Base-by-base conservation (phyloP, 2,888 invertebrate species). In the Empis livida region DNA sequence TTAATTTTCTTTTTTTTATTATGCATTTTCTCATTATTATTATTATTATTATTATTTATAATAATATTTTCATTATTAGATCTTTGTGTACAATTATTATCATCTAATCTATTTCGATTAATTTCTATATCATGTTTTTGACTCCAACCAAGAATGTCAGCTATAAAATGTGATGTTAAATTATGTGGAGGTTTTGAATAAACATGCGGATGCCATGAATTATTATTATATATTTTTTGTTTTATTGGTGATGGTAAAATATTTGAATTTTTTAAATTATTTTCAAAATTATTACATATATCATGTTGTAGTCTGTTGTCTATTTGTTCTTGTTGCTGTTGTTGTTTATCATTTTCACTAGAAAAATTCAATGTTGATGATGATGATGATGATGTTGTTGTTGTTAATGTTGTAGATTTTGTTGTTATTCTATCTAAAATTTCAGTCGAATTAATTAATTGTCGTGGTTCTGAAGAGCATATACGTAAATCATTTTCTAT, bases 121-220 rank as follows among this genome's bases (percentile, higher is more conserved):
- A 17, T 6, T 8, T 42, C 41, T 3, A 49, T 49, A 13, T 20
- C 37, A 8, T 16, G 10, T 4, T 46, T 16, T 13, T 50, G 51
- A 30, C 61, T 63, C 67, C 80, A 71, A 17, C 89, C 90, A 57
- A 94, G 73, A 55, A 93, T 93, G 63, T 92, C 86, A 54, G 85
- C 83, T 61, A 94, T 93, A 38, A 82, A 79, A 67, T 91, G 89
- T 5, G 91, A 86, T 2, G 93, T 92, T 2, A 89, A 89, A 47
- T 77, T 77, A 57, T 80, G 81, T 10, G 87, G 87, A 11, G 88
- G 82, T 57, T 82, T 82, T 3, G 80, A 84, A 65, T 92, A 92
- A 17, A 91, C 86, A 66, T 92, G 92, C 32, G 89, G 85, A 71
- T 91, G 92, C 91, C 92, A 92, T 37, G 86, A 69, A 15, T 47